These are phyloP conservation scores for Dryadula phaetusa DNA, from an alignment of 2,888 invertebrate genomes.

Conservation along the genomic window DNA sequence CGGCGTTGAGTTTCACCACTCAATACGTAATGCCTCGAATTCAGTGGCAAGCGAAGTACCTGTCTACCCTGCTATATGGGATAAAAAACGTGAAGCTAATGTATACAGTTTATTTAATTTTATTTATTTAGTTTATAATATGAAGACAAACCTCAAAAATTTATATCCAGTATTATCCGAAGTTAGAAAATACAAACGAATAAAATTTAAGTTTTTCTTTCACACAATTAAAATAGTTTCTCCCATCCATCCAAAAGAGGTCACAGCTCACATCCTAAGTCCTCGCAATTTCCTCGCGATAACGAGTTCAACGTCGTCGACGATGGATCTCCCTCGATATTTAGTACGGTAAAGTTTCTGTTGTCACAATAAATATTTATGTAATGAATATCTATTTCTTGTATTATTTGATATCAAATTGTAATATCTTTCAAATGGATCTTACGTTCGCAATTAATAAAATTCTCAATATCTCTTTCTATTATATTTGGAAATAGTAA, in stretches of 20 bases:
- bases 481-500: too few species aligned
- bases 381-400: neutral
- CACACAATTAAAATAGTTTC: constrained; percentile 36
- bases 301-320: constrained; percentile 59
- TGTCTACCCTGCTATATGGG: too few species aligned
- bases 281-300: constrained; percentile 60
- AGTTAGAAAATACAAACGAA: constrained; percentile 4
- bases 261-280: constrained; percentile 46
- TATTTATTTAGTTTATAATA: too few species aligned
- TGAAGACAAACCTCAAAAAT: neutral
- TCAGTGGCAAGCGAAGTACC: too few species aligned
- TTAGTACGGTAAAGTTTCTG: constrained; percentile 57
- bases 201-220: constrained; percentile 3
- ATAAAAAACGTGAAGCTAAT: too few species aligned
- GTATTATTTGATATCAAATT: neutral
- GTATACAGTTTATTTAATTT: too few species aligned
- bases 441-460: too few species aligned
- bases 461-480: too few species aligned
- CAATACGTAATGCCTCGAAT: too few species aligned
- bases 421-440: neutral
- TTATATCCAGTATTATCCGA: constrained; percentile 1
- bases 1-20: too few species aligned
- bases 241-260: constrained; percentile 36
- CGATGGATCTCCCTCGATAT: constrained; percentile 56
- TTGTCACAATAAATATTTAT: constrained; percentile 53